Evolutionary conservation across 2,113 vertebrate genomes (phyloP), one percentile per base, ranked within the genome.

Genomic region (Mustela lutreola): DNA sequence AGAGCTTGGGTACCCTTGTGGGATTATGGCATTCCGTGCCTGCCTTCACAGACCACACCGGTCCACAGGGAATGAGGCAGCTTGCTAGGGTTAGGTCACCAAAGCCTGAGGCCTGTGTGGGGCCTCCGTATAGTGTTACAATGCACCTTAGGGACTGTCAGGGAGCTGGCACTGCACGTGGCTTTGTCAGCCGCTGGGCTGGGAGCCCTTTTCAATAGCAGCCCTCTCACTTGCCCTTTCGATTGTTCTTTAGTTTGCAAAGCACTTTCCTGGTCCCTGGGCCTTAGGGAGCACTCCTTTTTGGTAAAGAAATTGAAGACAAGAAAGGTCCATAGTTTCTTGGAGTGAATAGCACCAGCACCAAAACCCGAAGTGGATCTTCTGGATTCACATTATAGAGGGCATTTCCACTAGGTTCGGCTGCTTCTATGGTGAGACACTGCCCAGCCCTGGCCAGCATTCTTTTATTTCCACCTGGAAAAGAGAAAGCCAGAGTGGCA

Each of bases 141-240:
- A 73, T 7, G 56, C 42, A 21, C 53, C 2, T 9, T 24, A 14
- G 86, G 81, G 89, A 85, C 58, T 18, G 60, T 60, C 65, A 2
- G 75, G 42, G 73, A 85, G 71, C 88, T 93, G 93, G 91, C 71
- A 42, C 70, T 88, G 79, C 15, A 3, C 36, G 31, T 2, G 22
- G 56, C 14, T 73, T 65, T 78, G 82, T 89, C 78, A 56, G 75
- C 48, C 82, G 89, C 26, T 79, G 93, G 93, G 89, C 80, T 48
- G 1, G 0, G 78, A 28, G 31, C 65, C 82, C 78, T 71, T 21
- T 9, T 91, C 50, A 56, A 28, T 53, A 50, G 33, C 21, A 42
- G 58, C 31, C 2, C 22, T 75, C 79, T 73, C 2, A 2, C 36
- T 94, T 48, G 89, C 31, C 42, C n/a, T 42, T 80, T 63, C 22